A percentile compares a stretch with the other conserved stretches of the same genome.
Conservation (phyloP, 2,113 vertebrate species). For the Machaerirhynchus nigripectus region DNA sequence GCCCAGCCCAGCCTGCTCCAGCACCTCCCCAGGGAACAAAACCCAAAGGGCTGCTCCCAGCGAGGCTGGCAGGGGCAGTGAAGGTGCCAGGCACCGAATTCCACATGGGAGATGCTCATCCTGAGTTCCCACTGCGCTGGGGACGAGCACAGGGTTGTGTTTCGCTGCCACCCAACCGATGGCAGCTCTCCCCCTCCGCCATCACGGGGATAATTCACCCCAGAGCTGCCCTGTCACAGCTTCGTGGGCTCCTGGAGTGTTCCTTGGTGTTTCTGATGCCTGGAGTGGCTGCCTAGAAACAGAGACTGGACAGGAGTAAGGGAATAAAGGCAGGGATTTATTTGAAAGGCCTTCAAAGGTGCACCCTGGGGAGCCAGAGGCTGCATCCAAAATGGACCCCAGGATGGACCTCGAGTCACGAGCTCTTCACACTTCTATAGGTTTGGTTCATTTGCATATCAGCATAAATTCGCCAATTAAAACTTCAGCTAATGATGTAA, state of each 20-base stretch:
- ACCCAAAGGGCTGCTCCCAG: neutral
- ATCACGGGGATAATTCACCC: neutral
- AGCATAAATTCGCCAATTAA: no score
- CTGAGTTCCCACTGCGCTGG: neutral
- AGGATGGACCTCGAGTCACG: no score
- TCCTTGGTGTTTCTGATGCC: neutral
- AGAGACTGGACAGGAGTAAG: no score
- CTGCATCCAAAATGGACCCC: no score
- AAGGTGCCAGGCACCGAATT: neutral
- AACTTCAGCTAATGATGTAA: no score
- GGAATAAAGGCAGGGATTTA: no score
- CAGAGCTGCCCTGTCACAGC: neutral
- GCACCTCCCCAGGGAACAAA: rapidly evolving
- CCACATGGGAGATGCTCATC: neutral
- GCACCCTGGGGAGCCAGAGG: no score
- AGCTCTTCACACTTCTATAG: no score
- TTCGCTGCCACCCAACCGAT: neutral
- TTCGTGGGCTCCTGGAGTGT: neutral
- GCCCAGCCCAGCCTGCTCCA: neutral
- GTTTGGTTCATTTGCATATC: no score
- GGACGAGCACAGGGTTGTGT: neutral
- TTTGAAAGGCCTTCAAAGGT: no score
- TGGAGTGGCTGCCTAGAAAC: no score
- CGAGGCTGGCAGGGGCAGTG: neutral
- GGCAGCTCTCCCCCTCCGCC: neutral